Percentiles rank a stretch among this genome's conserved stretches.
Evolutionary conservation across 2,797 vertebrate species (phyloP).

Genomic region (Sebastiscus tertius): DNA sequence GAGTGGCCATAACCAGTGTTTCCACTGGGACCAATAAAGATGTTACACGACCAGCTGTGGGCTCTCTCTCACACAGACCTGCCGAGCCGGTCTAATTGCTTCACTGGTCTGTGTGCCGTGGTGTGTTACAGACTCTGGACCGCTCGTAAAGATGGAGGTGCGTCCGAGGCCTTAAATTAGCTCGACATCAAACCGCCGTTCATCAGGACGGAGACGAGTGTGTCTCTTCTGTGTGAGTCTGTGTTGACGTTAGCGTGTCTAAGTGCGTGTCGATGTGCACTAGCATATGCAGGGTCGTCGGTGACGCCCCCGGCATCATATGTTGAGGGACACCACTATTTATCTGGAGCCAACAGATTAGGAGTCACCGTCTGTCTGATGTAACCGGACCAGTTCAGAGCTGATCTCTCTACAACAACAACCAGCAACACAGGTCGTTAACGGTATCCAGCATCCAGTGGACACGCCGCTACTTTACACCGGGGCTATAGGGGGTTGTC

Average conservation of each 20-base stretch:
- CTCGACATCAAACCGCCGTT: neutral
- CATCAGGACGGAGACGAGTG: neutral
- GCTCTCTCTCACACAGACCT: constrained; percentile 32
- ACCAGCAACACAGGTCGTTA: neutral
- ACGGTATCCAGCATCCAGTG: neutral
- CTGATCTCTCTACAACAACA: neutral
- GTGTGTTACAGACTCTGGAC: neutral
- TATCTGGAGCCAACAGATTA: constrained; percentile 28
- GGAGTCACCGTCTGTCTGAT: constrained; percentile 25
- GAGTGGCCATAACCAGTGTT: constrained; percentile 62
- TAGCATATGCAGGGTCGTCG: constrained; percentile 15
- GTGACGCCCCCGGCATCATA: neutral
- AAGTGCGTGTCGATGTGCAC: neutral
- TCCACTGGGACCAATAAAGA: constrained; percentile 74
- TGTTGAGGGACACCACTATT: constrained; percentile 5
- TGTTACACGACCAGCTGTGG: constrained; percentile 69
- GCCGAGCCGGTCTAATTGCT: constrained; percentile 4
- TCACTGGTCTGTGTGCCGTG: neutral
- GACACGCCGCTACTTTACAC: too few species aligned
- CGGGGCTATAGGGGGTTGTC: too few species aligned
- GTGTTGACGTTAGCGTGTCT: neutral
- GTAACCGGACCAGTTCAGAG: neutral
- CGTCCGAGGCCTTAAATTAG: neutral
- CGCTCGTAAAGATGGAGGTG: neutral
- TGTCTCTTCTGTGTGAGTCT: neutral